These are phyloP conservation scores for Chironomus tepperi DNA, from an alignment of 1,140 invertebrate genomes.

Conservation along the genomic window DNA sequence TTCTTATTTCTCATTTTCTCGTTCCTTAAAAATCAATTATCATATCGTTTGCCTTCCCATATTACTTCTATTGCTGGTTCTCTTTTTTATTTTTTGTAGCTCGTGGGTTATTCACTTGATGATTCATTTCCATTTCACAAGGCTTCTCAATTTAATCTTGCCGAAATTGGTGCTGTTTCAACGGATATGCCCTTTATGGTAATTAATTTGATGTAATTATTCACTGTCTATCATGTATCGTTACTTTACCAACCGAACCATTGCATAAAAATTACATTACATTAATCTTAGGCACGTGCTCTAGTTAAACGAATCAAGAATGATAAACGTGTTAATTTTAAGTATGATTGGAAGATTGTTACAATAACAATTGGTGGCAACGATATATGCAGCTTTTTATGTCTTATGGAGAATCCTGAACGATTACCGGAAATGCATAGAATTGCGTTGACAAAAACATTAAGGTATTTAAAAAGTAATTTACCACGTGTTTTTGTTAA, in stretches of 20 bases:
- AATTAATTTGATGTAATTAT: slow-evolving; percentile 16
- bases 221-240: too few species aligned
- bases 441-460: slow-evolving; percentile 50
- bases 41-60: too few species aligned
- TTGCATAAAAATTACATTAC: too few species aligned
- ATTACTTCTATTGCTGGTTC: neutral
- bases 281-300: neutral
- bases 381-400: slow-evolving; percentile 71
- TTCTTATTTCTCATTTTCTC: slow-evolving; percentile 9
- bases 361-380: slow-evolving; percentile 63
- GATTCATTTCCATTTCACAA: slow-evolving; percentile 40
- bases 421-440: slow-evolving; percentile 53
- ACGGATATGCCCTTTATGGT: slow-evolving; percentile 50
- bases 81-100: slow-evolving; percentile 24
- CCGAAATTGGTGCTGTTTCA: slow-evolving; percentile 45
- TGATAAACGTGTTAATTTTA: slow-evolving; percentile 51
- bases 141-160: slow-evolving; percentile 46
- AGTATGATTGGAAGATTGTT: slow-evolving; percentile 74
- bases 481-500: slow-evolving; percentile 69
- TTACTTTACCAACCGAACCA: too few species aligned
- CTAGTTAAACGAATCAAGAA: slow-evolving; percentile 60
- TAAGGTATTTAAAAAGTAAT: slow-evolving; percentile 56
- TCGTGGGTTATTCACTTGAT: slow-evolving; percentile 44
- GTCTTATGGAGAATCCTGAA: slow-evolving; percentile 47
- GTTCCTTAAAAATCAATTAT: too few species aligned